Percentiles rank a stretch among this genome's conserved stretches.
Evolutionary conservation across 1,140 invertebrate species (phyloP).

Genomic region (Euborellia annulipes): DNA sequence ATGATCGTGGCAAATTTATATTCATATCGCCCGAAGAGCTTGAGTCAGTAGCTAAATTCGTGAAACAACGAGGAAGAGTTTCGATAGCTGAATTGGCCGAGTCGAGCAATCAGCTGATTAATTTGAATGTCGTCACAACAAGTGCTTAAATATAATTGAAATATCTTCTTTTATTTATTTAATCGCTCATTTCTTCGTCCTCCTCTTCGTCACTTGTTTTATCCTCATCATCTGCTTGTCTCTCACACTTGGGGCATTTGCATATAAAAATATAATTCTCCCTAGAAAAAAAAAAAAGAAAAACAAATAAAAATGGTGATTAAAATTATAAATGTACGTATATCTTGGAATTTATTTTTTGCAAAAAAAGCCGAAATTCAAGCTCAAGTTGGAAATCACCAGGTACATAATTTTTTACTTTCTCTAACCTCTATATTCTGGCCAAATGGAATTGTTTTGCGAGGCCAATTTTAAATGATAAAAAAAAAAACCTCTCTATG

Average conservation of each 20-base stretch:
- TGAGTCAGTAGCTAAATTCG: slow-evolving; percentile 86
- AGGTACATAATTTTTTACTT: no score
- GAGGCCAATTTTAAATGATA: no score
- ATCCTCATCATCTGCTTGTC: slow-evolving; percentile 58
- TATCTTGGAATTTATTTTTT: no score
- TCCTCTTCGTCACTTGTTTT: slow-evolving; percentile 47
- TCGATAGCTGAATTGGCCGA: slow-evolving; percentile 87
- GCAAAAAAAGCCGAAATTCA: no score
- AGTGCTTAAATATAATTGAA: background rate
- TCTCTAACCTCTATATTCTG: no score
- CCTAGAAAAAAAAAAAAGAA: no score
- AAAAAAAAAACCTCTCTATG: no score
- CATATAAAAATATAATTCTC: slow-evolving; percentile 82
- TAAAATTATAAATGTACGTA: no score
- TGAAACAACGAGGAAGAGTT: slow-evolving; percentile 85
- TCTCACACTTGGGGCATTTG: slow-evolving; percentile 60
- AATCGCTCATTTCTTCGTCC: background rate
- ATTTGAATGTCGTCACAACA: slow-evolving; percentile 39
- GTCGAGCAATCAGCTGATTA: slow-evolving; percentile 86
- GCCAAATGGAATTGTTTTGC: no score
- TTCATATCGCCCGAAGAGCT: slow-evolving; percentile 88
- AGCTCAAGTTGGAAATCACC: no score
- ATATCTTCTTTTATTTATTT: background rate
- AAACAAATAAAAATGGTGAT: no score
- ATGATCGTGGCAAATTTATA: slow-evolving; percentile 98